Evolutionary conservation across 2,797 vertebrate species (phyloP).

Genomic region (Labroides dimidiatus): DNA sequence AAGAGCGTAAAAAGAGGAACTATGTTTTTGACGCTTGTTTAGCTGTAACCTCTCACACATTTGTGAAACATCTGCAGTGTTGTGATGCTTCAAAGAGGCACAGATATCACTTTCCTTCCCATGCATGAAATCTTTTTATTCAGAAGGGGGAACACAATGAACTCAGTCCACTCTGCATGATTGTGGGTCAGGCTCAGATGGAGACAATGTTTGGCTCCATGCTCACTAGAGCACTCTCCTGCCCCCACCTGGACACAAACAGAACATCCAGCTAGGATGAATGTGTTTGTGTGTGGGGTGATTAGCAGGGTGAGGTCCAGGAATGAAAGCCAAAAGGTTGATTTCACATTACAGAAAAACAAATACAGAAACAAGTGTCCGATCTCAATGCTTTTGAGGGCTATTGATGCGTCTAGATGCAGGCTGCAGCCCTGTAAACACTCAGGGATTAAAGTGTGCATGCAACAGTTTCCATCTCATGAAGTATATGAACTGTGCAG

Average conservation of each 20-base stretch:
- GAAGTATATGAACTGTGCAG: conserved; percentile 25
- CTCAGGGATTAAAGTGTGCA: background rate
- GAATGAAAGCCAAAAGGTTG: background rate
- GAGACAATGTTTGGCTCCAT: conserved; percentile 61
- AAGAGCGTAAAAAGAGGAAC: background rate
- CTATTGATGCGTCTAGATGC: background rate
- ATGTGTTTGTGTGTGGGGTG: background rate
- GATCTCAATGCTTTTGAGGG: background rate
- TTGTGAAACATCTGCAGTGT: background rate
- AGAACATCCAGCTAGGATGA: conserved; percentile 48
- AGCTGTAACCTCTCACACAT: too few species aligned
- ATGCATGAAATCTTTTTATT: conserved; percentile 32
- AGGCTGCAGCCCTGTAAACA: background rate
- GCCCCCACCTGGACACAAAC: conserved; percentile 77
- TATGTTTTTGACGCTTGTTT: background rate
- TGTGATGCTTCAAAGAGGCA: conserved; percentile 2
- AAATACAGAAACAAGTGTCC: background rate
- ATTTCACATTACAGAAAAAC: conserved; percentile 6
- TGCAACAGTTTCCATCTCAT: conserved; percentile 14
- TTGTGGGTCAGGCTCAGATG: conserved; percentile 62
- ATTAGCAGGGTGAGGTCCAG: conserved; percentile 24
- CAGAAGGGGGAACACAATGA: conserved; percentile 44
- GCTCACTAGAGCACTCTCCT: conserved; percentile 70
- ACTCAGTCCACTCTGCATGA: conserved; percentile 55
- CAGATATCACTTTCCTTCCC: background rate